Evolutionary conservation across 2,888 invertebrate genomes (phyloP).

Genomic region (Zele albiditarsus): DNA sequence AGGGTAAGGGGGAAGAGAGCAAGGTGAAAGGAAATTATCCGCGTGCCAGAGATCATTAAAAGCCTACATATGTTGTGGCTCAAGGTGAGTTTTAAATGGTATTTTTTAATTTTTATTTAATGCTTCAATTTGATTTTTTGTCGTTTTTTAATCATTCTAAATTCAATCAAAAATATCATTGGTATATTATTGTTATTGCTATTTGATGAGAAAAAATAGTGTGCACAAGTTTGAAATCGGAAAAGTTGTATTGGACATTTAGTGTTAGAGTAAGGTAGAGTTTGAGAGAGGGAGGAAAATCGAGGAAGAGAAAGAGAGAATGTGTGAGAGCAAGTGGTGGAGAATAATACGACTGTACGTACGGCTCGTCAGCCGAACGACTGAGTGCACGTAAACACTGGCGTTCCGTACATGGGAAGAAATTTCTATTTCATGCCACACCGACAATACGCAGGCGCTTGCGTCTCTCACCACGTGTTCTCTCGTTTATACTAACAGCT

Average conservation of each 20-base stretch:
- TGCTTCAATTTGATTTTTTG: background rate
- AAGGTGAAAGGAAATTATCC: constrained; percentile 3
- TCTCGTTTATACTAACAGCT: constrained; percentile 18
- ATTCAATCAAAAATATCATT: background rate
- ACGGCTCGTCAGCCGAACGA: constrained; percentile 54
- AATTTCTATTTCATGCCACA: constrained; percentile 53
- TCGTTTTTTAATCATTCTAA: background rate
- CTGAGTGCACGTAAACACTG: constrained; percentile 51
- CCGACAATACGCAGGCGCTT: constrained; percentile 67
- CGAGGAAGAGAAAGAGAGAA: background rate
- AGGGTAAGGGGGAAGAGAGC: background rate
- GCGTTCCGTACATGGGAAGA: constrained; percentile 52
- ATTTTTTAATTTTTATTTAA: background rate
- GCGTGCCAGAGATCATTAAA: constrained; percentile 33
- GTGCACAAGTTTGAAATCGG: constrained; percentile 20
- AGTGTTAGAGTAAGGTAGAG: background rate
- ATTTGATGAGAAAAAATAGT: background rate
- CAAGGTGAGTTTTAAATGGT: constrained; percentile 48
- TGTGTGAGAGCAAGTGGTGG: constrained; percentile 2
- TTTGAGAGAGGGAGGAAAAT: background rate
- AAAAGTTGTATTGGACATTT: constrained; percentile 12
- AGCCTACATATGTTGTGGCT: constrained; percentile 63
- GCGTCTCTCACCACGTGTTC: constrained; percentile 58
- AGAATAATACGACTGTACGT: constrained; percentile 41
- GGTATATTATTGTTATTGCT: background rate